Percentiles rank a stretch among this genome's conserved stretches.
Conservation (phyloP, 2,113 vertebrate genomes). For the Ancistrus triradiatus region DNA sequence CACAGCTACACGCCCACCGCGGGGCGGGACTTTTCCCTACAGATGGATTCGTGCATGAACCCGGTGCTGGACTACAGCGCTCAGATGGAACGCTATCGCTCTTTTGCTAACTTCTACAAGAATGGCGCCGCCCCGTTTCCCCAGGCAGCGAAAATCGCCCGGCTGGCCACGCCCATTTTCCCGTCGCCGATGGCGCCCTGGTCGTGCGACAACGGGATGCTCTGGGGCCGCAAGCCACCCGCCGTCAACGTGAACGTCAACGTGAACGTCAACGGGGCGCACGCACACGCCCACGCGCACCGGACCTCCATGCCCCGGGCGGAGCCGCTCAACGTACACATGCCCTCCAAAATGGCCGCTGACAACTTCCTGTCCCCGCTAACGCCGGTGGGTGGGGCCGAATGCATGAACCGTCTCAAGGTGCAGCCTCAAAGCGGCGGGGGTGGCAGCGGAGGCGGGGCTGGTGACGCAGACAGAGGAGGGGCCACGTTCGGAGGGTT, state of each 20-base stretch:
- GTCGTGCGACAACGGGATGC: slow-evolving; percentile 82
- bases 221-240: slow-evolving; percentile 67
- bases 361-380: slow-evolving; percentile 71
- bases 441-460: slow-evolving; percentile 63
- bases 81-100: slow-evolving; percentile 90
- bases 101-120: slow-evolving; percentile 90
- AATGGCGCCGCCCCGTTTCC: slow-evolving; percentile 83
- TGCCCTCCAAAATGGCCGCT: slow-evolving; percentile 61
- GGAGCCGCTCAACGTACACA: slow-evolving; percentile 76
- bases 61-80: slow-evolving; percentile 87
- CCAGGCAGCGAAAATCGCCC: slow-evolving; percentile 82
- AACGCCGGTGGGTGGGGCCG: slow-evolving; percentile 70
- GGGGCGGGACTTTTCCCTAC: slow-evolving; percentile 82
- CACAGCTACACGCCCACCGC: slow-evolving; percentile 50
- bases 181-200: slow-evolving; percentile 80
- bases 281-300: slow-evolving; percentile 57
- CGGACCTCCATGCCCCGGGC: slow-evolving; percentile 75
- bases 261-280: slow-evolving; percentile 52
- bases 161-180: slow-evolving; percentile 83
- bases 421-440: slow-evolving; percentile 47
- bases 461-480: slow-evolving; percentile 79
- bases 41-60: slow-evolving; percentile 80
- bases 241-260: slow-evolving; percentile 35
- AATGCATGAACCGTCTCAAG: slow-evolving; percentile 87
- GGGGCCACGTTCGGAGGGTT: slow-evolving; percentile 78